Percentiles rank a stretch among this genome's conserved stretches.
phyloP scores from a whole-genome alignment of 2,888 invertebrate genomes.

The Synanthedon myopaeformis region DNA sequence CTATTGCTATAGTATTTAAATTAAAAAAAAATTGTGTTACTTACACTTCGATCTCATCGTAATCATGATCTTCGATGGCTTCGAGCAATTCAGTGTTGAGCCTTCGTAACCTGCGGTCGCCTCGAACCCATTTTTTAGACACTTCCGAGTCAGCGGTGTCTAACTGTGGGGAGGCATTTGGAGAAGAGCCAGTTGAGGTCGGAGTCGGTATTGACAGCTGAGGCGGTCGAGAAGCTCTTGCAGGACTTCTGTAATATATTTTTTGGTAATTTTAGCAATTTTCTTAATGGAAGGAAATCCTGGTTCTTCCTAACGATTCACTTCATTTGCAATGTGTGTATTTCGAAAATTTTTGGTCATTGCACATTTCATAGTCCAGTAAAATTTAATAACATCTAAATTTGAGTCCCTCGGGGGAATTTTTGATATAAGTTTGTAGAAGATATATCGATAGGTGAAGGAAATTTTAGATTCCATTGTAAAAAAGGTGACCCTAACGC shows the following conservation, averaged over 20 bases:
- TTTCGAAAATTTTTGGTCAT: no score
- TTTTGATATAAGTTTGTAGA: no score
- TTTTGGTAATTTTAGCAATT: not conserved
- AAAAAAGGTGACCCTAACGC: no score
- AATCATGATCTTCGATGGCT: conserved; percentile 43
- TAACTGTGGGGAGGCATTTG: conserved; percentile 34
- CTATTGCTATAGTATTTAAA: no score
- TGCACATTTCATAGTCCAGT: no score
- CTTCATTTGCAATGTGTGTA: no score
- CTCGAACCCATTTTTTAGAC: conserved; percentile 40
- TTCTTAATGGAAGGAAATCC: no score
- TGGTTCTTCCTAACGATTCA: no score
- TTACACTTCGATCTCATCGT: conserved; percentile 49
- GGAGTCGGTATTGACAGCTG: conserved; percentile 24
- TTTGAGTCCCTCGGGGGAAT: no score
- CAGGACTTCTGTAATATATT: not conserved
- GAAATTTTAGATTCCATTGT: no score
- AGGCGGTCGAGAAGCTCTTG: conserved; percentile 6
- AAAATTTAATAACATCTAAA: no score
- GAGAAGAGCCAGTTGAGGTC: conserved; percentile 36
- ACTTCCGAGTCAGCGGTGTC: conserved; percentile 17
- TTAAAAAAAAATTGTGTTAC: not conserved
- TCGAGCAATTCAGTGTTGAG: conserved; percentile 62
- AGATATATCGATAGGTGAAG: no score
- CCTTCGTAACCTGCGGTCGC: conserved; percentile 48